Conservation (phyloP, 2,113 vertebrate species). For the Zapornia atra region DNA sequence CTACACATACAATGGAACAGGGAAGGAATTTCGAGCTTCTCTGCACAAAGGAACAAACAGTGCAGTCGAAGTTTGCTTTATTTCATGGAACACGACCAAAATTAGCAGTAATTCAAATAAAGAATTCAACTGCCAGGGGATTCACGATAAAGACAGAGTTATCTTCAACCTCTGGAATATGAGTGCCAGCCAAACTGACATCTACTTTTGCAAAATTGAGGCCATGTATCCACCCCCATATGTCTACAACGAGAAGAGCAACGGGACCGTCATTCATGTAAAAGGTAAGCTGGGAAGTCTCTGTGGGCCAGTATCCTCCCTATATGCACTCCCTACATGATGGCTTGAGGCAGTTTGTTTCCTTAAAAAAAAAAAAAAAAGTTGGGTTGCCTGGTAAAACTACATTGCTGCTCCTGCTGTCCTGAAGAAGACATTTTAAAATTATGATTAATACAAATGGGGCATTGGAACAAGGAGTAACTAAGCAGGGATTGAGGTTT, state of each 20-base stretch:
- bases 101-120: background rate
- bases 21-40: slow-evolving; percentile 69
- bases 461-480: background rate
- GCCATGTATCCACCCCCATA: slow-evolving; percentile 79
- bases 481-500: background rate
- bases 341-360: background rate
- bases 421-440: background rate
- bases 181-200: slow-evolving; percentile 76
- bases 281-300: slow-evolving; percentile 68
- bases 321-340: background rate
- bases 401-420: background rate
- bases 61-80: slow-evolving; percentile 66
- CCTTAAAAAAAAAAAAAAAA: background rate
- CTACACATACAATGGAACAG: slow-evolving; percentile 70
- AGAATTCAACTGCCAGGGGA: slow-evolving; percentile 64
- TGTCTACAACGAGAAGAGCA: slow-evolving; percentile 70
- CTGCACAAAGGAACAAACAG: slow-evolving; percentile 74
- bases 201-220: slow-evolving; percentile 82
- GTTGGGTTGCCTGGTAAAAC: background rate
- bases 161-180: slow-evolving; percentile 73
- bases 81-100: slow-evolving; percentile 65
- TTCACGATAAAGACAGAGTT: slow-evolving; percentile 61
- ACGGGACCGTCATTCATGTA: slow-evolving; percentile 76
- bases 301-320: background rate
- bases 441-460: background rate